These are phyloP conservation scores for Drosophila carrolli DNA, from an alignment of 1,140 invertebrate species.

Conservation along the genomic window DNA sequence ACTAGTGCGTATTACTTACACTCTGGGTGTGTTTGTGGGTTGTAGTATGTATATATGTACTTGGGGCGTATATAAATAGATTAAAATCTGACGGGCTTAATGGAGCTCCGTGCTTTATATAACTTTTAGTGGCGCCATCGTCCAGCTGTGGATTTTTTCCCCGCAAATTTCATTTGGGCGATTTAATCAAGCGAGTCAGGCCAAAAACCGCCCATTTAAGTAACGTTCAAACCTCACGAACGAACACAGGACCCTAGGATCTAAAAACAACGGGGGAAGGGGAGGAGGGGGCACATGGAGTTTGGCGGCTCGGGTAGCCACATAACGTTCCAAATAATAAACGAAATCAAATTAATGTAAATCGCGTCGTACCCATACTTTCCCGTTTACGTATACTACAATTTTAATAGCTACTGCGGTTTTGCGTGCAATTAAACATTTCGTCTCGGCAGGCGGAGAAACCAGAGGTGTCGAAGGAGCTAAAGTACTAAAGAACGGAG, in stretches of 20 bases:
- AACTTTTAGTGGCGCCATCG: conserved; percentile 49
- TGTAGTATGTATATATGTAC: neutral
- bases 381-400: conserved; percentile 32
- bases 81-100: conserved; percentile 50
- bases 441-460: conserved; percentile 32
- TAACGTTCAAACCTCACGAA: conserved; percentile 27
- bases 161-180: conserved; percentile 30
- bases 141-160: conserved; percentile 51
- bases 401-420: conserved; percentile 76
- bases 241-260: neutral
- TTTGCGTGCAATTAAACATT: conserved; percentile 75
- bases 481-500: too few species aligned
- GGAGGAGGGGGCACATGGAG: neutral
- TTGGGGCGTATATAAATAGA: conserved; percentile 22
- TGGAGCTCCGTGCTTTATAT: conserved; percentile 57
- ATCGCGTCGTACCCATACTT: conserved; percentile 55
- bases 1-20: neutral
- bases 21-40: neutral
- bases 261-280: neutral
- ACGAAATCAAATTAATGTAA: conserved; percentile 71
- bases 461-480: conserved; percentile 8
- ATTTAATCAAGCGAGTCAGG: conserved; percentile 63
- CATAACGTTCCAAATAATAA: conserved; percentile 51
- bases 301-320: neutral
- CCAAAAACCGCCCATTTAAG: conserved; percentile 14